A percentile compares a stretch with the other conserved stretches of the same genome.
Conservation (phyloP, 2,797 vertebrate species). For the Acridotheres tristis region DNA sequence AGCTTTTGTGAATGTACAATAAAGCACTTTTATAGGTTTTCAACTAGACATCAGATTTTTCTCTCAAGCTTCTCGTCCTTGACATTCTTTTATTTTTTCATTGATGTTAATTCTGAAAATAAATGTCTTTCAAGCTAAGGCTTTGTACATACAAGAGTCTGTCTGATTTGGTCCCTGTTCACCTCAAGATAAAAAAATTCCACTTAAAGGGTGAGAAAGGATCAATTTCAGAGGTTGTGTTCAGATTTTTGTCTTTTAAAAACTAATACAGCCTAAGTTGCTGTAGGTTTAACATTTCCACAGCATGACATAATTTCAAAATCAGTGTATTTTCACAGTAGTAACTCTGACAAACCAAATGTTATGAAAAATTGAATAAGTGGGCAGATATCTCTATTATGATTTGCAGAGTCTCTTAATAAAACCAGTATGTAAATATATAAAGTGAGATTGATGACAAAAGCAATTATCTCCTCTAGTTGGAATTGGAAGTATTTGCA, state of each 20-base stretch:
- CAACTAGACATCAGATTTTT: background rate
- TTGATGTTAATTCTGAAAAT: background rate
- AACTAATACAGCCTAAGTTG: background rate
- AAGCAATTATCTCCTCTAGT: background rate
- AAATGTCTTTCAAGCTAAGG: background rate
- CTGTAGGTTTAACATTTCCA: background rate
- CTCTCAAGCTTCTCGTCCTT: background rate
- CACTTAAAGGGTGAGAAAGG: background rate
- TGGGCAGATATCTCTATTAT: background rate
- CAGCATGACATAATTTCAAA: background rate
- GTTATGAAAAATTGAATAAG: background rate
- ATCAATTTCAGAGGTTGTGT: background rate
- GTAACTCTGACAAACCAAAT: background rate
- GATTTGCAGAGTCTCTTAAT: background rate
- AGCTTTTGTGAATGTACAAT: slow-evolving; percentile 19
- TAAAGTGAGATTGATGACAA: background rate
- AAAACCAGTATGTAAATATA: background rate
- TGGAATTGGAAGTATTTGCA: background rate
- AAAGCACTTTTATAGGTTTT: background rate
- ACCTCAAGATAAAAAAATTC: background rate
- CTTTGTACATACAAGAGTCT: background rate
- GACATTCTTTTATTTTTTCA: background rate
- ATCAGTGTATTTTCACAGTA: background rate
- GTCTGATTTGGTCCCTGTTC: background rate
- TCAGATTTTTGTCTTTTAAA: background rate